Evolutionary conservation across 2,888 invertebrate species (phyloP).

Genomic region (Syrista parreyssii): DNA sequence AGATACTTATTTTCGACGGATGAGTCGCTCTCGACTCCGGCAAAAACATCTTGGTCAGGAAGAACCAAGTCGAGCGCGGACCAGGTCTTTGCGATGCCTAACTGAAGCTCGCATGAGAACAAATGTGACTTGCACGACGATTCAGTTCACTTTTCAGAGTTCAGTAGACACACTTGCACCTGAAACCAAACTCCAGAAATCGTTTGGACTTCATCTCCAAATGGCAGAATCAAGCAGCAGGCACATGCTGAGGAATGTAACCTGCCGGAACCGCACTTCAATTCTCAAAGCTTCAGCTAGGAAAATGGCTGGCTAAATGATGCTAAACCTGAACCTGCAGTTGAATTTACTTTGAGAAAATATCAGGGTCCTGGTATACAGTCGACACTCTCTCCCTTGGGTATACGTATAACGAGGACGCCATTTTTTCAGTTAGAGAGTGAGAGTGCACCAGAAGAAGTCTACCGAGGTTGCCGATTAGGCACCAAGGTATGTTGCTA

Average conservation of each 20-base stretch:
- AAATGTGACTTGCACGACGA: background rate
- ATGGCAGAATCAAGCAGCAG: constrained; percentile 10
- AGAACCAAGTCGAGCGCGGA: constrained; percentile 15
- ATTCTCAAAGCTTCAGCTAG: constrained; percentile 32
- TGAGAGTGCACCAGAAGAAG: background rate
- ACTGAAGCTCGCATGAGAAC: background rate
- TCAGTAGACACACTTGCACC: background rate
- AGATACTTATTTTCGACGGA: background rate
- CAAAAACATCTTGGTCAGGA: constrained; percentile 7
- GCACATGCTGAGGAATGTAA: constrained; percentile 18
- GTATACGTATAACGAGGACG: background rate
- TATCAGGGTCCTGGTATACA: background rate
- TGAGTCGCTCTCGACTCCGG: background rate
- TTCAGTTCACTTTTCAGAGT: background rate
- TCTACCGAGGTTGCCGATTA: background rate
- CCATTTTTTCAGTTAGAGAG: background rate
- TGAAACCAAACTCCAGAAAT: constrained; percentile 26
- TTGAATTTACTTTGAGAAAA: background rate
- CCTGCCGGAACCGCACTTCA: constrained; percentile 25
- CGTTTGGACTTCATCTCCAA: background rate
- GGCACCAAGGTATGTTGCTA: background rate
- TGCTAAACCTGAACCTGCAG: background rate
- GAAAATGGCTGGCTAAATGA: constrained; percentile 14
- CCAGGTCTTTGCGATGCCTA: background rate
- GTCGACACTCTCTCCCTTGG: background rate